Conservation (phyloP, 1,140 invertebrate species). For the Paralvinella palmiformis region DNA sequence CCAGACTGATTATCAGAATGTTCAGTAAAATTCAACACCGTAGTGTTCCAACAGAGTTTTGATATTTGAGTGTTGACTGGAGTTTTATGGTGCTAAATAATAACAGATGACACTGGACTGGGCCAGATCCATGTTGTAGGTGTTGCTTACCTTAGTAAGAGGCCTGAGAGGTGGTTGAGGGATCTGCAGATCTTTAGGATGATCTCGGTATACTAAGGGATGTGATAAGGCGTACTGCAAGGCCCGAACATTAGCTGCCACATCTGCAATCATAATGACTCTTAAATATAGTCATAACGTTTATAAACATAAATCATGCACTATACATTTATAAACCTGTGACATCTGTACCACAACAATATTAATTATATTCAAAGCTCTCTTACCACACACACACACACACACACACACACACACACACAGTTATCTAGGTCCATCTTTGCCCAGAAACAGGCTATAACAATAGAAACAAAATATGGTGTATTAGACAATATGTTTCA, state of each 20-base stretch:
- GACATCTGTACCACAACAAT: neutral
- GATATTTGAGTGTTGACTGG: too few relatives aligned
- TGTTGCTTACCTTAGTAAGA: slow-evolving; percentile 30
- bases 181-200: slow-evolving; percentile 29
- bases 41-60: too few relatives aligned
- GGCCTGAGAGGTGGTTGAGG: slow-evolving; percentile 33
- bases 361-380: neutral
- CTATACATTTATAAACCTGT: neutral
- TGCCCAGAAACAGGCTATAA: too few relatives aligned
- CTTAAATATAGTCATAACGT: too few relatives aligned
- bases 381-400: neutral
- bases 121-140: neutral
- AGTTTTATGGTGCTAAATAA: too few relatives aligned
- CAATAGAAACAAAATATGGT: too few relatives aligned
- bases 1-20: too few relatives aligned
- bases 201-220: slow-evolving; percentile 35
- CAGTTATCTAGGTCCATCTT: neutral
- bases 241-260: slow-evolving; percentile 36
- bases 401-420: neutral
- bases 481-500: too few relatives aligned
- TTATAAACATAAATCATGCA: neutral
- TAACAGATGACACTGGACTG: too few relatives aligned
- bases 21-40: too few relatives aligned
- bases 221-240: slow-evolving; percentile 35
- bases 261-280: slow-evolving; percentile 29